Conservation (phyloP, 2,113 vertebrate species). For the Grallaria varia region DNA sequence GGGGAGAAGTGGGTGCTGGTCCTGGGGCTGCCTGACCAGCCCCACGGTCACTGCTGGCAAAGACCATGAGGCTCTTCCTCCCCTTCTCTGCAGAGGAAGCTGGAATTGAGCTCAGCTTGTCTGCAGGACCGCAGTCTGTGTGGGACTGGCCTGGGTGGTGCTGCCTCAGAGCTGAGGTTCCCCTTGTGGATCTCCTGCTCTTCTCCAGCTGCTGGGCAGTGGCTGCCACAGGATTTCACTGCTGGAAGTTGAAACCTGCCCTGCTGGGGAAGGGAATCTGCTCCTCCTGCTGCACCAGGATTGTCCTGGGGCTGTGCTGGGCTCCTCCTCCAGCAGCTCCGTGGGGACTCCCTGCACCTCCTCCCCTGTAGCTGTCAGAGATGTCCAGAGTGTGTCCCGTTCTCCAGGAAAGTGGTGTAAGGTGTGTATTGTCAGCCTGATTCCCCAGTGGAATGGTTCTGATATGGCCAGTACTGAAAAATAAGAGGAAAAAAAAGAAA, state of each 20-base stretch:
- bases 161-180: neutral
- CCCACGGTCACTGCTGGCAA: rapidly evolving
- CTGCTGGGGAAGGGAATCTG: rapidly evolving
- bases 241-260: rapidly evolving
- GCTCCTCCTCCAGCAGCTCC: neutral
- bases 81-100: neutral
- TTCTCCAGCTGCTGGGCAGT: neutral
- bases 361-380: neutral
- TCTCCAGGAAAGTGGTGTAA: neutral
- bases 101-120: neutral
- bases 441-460: neutral
- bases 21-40: neutral
- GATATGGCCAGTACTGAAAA: constrained; percentile 41
- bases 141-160: neutral
- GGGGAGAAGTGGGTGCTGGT: neutral
- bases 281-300: rapidly evolving
- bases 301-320: neutral
- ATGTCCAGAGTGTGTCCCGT: neutral
- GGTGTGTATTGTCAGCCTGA: neutral
- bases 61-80: neutral
- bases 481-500: neutral
- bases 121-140: rapidly evolving
- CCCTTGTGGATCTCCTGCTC: neutral
- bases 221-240: neutral
- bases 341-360: neutral